These are phyloP conservation scores for Oligia latruncula DNA, from an alignment of 2,888 invertebrate genomes.

Conservation along the genomic window DNA sequence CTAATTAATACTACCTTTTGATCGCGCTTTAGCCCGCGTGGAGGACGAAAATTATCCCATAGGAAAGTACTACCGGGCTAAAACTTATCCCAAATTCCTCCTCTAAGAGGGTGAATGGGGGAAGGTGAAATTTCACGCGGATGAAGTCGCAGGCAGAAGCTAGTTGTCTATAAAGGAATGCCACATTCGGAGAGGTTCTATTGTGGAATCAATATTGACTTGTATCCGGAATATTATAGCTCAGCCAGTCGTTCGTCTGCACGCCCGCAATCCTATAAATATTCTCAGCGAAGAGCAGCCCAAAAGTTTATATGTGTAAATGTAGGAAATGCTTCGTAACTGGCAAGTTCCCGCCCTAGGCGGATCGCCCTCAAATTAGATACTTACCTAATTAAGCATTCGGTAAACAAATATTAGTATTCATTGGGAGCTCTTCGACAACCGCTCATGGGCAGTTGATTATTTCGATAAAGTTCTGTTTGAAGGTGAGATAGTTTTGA, in stretches of 20 bases:
- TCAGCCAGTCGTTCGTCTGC: slow-evolving; percentile 30
- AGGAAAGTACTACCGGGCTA: background rate
- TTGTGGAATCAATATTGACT: background rate
- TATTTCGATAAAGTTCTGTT: slow-evolving; percentile 27
- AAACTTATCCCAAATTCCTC: background rate
- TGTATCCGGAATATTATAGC: background rate
- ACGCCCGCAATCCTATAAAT: slow-evolving; percentile 66
- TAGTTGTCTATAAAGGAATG: background rate
- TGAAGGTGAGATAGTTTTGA: slow-evolving; percentile 28
- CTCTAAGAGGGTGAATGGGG: no score
- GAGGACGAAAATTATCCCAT: background rate
- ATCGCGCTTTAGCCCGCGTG: background rate
- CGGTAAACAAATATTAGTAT: slow-evolving; percentile 67
- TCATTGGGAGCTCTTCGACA: slow-evolving; percentile 55
- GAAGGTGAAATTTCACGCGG: no score
- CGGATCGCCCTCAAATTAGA: slow-evolving; percentile 67
- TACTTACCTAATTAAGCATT: slow-evolving; percentile 69
- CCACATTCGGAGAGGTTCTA: background rate
- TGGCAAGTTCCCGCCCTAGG: slow-evolving; percentile 66
- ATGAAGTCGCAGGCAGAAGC: no score
- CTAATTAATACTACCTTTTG: background rate
- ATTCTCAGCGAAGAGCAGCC: slow-evolving; percentile 65
- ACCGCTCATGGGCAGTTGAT: slow-evolving; percentile 39
- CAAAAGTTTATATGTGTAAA: slow-evolving; percentile 73
- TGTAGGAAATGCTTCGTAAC: slow-evolving; percentile 69